phyloP scores from a whole-genome alignment of 2,113 vertebrate genomes.

The Oreocharis arfaki region DNA sequence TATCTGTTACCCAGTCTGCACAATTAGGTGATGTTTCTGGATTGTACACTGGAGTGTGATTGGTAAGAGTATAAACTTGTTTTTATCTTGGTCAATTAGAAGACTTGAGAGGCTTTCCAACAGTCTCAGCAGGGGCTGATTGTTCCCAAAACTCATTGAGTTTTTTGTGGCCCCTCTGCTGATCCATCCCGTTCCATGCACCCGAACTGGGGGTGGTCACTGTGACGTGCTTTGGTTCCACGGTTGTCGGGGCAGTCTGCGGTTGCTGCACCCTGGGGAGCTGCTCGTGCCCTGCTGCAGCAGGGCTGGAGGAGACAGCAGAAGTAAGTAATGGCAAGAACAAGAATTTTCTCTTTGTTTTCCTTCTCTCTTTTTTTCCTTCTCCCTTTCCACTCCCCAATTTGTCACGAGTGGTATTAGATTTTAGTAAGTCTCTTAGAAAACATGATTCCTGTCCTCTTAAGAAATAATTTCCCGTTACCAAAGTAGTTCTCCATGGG shows the following conservation, averaged over 20 bases:
- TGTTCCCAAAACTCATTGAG: not conserved
- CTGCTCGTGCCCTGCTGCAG: not conserved
- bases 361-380: not conserved
- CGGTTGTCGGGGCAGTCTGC: rapidly evolving
- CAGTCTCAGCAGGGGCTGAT: too few relatives aligned
- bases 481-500: not conserved
- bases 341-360: not conserved
- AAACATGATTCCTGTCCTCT: not conserved
- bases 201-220: not conserved
- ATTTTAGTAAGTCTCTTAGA: not conserved
- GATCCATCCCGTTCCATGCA: not conserved
- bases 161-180: not conserved
- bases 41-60: not conserved
- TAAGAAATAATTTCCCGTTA: not conserved
- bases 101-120: not conserved
- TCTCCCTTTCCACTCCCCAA: not conserved
- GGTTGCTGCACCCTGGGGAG: not conserved
- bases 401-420: not conserved
- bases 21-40: not conserved
- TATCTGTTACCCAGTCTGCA: not conserved
- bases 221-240: not conserved
- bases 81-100: not conserved
- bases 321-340: not conserved
- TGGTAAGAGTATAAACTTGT: not conserved
- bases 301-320: not conserved